Conservation (phyloP, 2,888 invertebrate genomes). For the Aspidiotus rigidus region DNA sequence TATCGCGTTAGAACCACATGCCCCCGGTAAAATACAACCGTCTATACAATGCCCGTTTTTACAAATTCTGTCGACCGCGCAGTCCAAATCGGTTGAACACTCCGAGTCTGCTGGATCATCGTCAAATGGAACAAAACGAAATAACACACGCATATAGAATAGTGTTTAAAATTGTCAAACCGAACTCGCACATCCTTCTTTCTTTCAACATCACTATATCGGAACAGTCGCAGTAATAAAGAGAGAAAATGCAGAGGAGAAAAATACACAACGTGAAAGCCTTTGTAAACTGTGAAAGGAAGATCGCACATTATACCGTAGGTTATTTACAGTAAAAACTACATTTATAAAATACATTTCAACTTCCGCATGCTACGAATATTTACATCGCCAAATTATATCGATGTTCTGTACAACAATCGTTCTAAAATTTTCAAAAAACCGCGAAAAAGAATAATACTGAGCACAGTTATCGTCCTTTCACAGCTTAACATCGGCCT, state of each 20-base stretch:
- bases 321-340: constrained; percentile 10
- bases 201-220: too few species aligned
- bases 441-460: constrained; percentile 2
- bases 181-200: too few species aligned
- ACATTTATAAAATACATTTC: constrained; percentile 5
- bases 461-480: constrained; percentile 1
- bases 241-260: not conserved
- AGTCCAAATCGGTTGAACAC: constrained; percentile 84
- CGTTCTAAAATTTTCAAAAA: not conserved
- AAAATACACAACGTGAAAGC: constrained; percentile 13
- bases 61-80: constrained; percentile 84
- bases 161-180: not conserved
- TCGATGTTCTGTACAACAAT: not conserved
- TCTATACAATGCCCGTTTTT: constrained; percentile 82
- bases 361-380: too few species aligned
- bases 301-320: constrained; percentile 10
- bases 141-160: constrained; percentile 10
- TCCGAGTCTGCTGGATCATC: constrained; percentile 53
- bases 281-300: constrained; percentile 34
- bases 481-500: not conserved
- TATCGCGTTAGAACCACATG: constrained; percentile 80
- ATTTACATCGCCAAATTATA: constrained; percentile 6
- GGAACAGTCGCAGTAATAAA: too few species aligned
- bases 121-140: constrained; percentile 22
- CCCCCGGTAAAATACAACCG: constrained; percentile 78